Percentiles rank a stretch among this genome's conserved stretches.
Conservation (phyloP, 2,888 invertebrate species). For the Protophormia terraenovae region DNA sequence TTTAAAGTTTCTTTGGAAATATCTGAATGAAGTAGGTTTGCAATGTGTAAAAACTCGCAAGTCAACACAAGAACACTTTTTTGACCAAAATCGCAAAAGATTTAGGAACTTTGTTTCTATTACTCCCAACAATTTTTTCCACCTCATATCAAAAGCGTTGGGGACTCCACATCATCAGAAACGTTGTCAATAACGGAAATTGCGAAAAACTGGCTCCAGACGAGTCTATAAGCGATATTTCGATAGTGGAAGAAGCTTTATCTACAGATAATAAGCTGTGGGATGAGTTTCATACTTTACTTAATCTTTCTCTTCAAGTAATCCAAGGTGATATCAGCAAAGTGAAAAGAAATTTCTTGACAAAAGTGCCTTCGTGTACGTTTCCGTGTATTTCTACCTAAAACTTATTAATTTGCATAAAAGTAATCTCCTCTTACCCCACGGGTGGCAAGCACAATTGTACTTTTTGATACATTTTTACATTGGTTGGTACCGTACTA, state of each 20-base stretch:
- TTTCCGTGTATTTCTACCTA: slow-evolving; percentile 41
- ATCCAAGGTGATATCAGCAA: not conserved
- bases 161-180: slow-evolving; percentile 1
- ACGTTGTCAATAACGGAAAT: slow-evolving; percentile 23
- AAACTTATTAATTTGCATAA: slow-evolving; percentile 22
- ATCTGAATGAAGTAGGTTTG: not conserved
- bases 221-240: not conserved
- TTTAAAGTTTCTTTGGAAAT: not conserved
- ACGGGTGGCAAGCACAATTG: no score
- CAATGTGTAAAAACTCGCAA: not conserved
- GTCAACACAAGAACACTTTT: slow-evolving; percentile 4
- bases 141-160: slow-evolving; percentile 16
- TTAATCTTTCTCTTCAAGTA: not conserved
- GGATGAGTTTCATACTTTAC: not conserved
- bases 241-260: not conserved
- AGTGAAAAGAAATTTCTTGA: not conserved
- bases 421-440: slow-evolving; percentile 7
- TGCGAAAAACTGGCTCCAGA: slow-evolving; percentile 4
- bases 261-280: not conserved
- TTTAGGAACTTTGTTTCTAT: not conserved
- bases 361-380: slow-evolving; percentile 24
- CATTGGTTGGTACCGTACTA: no score
- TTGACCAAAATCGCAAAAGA: slow-evolving; percentile 13
- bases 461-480: no score
- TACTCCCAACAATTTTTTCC: slow-evolving; percentile 7